Conservation (phyloP, 2,113 vertebrate species). For the Campylorhamphus procurvoides region DNA sequence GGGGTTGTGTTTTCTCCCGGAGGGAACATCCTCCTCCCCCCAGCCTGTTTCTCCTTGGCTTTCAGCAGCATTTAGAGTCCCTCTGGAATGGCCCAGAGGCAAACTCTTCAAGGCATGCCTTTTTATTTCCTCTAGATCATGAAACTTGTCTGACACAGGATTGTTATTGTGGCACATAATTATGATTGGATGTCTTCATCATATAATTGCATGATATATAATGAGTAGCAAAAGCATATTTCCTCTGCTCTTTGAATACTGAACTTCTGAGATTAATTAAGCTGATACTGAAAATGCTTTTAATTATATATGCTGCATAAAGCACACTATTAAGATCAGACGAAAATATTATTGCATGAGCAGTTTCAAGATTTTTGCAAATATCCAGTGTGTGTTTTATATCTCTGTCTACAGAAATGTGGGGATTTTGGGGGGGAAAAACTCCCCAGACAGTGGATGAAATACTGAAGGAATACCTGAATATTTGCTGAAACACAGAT, state of each 20-base stretch:
- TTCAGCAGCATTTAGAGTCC: not conserved
- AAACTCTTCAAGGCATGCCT: not conserved
- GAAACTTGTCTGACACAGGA: slow-evolving; percentile 2
- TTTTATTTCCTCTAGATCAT: not conserved
- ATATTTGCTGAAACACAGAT: not conserved
- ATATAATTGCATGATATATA: slow-evolving; percentile 30
- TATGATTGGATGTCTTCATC: slow-evolving; percentile 33
- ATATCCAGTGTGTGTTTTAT: not conserved
- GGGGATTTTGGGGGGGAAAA: not conserved
- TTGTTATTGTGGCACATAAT: not conserved
- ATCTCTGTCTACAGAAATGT: not conserved
- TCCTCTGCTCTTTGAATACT: slow-evolving; percentile 41
- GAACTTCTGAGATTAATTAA: slow-evolving; percentile 54
- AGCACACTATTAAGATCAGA: slow-evolving; percentile 43
- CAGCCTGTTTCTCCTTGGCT: not conserved
- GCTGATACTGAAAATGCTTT: slow-evolving; percentile 34
- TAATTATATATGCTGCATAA: slow-evolving; percentile 54
- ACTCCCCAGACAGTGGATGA: not conserved
- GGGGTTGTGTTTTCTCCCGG: not conserved
- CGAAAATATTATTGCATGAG: slow-evolving; percentile 20
- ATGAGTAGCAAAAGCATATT: slow-evolving; percentile 39
- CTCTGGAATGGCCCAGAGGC: not conserved
- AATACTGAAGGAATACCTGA: not conserved
- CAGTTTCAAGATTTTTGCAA: not conserved
- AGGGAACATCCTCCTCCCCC: not conserved